A percentile compares a stretch with the other conserved stretches of the same genome.
phyloP scores from a whole-genome alignment of 1,140 invertebrate species.

The Brachionus rotundiformis region DNA sequence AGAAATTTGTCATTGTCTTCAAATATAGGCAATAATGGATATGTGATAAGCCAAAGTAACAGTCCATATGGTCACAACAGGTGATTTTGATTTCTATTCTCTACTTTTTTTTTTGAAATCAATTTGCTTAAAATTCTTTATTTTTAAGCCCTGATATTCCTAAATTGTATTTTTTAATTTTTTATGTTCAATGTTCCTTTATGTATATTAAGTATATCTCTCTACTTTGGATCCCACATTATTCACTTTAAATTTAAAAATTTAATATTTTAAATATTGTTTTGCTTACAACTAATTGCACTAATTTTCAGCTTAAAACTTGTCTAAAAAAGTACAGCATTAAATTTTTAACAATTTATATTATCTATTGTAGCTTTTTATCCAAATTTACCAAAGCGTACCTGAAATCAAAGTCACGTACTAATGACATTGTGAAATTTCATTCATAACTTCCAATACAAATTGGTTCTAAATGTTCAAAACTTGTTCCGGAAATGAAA shows the following conservation, averaged over 20 bases:
- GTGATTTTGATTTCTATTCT: neutral
- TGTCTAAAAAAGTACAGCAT: no score
- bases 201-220: neutral
- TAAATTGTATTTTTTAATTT: slow-evolving; percentile 36
- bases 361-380: no score
- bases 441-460: no score
- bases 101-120: neutral
- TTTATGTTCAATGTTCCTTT: slow-evolving; percentile 17
- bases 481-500: no score
- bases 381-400: no score
- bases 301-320: neutral
- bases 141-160: slow-evolving; percentile 11
- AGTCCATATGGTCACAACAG: slow-evolving; percentile 35
- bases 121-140: slow-evolving; percentile 15
- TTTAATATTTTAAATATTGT: neutral
- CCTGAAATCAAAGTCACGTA: no score
- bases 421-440: no score
- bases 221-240: neutral
- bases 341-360: no score
- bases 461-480: no score
- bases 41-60: neutral
- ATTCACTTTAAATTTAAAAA: neutral
- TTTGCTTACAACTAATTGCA: neutral
- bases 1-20: slow-evolving; percentile 40
- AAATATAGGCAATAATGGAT: slow-evolving; percentile 12